These are phyloP conservation scores for Novumbra hubbsi DNA, from an alignment of 2,797 vertebrate species.

Conservation along the genomic window DNA sequence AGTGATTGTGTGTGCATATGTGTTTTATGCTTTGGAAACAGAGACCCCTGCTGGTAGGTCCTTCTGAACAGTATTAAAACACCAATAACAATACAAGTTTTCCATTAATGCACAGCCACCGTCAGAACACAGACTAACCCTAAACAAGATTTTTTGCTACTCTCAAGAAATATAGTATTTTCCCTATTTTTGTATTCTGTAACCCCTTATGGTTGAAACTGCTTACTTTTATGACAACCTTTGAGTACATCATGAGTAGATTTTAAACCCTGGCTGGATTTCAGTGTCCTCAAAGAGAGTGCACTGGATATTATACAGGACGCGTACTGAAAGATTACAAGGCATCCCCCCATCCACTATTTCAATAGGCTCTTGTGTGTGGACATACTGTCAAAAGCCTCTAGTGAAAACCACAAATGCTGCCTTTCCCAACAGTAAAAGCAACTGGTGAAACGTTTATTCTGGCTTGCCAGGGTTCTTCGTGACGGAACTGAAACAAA, in stretches of 20 bases:
- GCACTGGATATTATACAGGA: neutral
- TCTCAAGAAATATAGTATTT: neutral
- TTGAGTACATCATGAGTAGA: neutral
- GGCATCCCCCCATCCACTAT: neutral
- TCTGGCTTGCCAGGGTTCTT: conserved; percentile 46
- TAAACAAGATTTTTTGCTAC: neutral
- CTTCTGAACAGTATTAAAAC: neutral
- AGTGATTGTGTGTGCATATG: conserved; percentile 1
- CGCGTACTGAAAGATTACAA: neutral
- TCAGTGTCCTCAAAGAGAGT: neutral
- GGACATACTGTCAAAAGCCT: conserved; percentile 23
- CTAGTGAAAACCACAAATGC: conserved; percentile 35
- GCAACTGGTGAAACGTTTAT: conserved; percentile 72
- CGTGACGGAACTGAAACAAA: conserved; percentile 59
- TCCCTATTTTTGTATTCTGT: neutral
- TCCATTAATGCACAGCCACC: neutral
- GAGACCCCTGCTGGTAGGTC: conserved; percentile 64
- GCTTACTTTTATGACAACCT: neutral
- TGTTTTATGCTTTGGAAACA: conserved; percentile 22
- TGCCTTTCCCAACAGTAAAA: conserved; percentile 51
- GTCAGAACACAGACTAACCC: neutral
- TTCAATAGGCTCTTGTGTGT: neutral
- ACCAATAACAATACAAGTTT: neutral
- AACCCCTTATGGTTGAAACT: neutral
- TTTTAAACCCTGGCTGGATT: neutral